Conservation (phyloP, 2,797 vertebrate genomes). For the Loriculus beryllinus region DNA sequence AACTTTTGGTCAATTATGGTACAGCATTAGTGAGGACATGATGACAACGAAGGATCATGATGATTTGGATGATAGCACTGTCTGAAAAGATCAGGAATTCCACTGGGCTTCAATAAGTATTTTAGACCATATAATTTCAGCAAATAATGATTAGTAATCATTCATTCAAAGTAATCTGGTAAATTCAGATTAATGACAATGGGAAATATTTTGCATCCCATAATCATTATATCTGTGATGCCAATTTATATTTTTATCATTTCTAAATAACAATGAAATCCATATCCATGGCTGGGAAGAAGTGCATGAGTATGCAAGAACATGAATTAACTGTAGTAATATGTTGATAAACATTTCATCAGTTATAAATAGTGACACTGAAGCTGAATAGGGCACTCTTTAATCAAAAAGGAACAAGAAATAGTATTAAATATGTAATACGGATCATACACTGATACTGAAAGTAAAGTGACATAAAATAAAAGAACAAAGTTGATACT, state of each 20-base stretch:
- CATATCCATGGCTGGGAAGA: neutral
- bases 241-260: neutral
- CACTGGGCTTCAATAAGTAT: neutral
- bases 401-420: neutral
- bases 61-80: neutral
- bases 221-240: neutral
- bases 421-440: neutral
- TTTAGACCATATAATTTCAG: constrained; percentile 1
- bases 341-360: neutral
- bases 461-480: constrained; percentile 16
- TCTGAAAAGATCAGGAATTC: neutral
- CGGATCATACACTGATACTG: neutral
- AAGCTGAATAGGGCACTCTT: neutral
- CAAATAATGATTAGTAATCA: neutral
- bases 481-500: constrained; percentile 21
- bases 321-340: neutral
- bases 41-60: neutral
- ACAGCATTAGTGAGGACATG: neutral
- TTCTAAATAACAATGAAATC: neutral
- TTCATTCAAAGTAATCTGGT: neutral
- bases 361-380: neutral
- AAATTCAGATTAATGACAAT: neutral
- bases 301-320: neutral
- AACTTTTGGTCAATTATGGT: neutral
- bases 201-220: neutral